phyloP scores from a whole-genome alignment of 1,140 invertebrate genomes.

The Lordiphosa clarofinis region DNA sequence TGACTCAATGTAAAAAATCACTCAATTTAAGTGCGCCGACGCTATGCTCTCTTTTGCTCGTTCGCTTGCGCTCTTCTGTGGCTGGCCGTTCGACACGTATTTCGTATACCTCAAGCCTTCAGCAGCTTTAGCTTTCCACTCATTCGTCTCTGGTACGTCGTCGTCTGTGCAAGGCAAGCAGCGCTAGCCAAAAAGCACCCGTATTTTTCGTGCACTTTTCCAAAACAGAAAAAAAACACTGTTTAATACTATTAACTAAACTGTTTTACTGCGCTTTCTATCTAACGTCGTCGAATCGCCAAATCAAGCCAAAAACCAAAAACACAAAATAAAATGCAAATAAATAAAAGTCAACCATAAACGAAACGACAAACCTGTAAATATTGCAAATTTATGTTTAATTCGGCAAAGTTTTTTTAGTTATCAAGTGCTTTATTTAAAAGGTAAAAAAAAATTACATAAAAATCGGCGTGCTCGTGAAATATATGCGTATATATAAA shows the following conservation, averaged over 20 bases:
- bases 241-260: slow-evolving; percentile 43
- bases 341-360: slow-evolving; percentile 42
- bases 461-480: slow-evolving; percentile 28
- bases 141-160: slow-evolving; percentile 71
- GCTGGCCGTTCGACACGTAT: slow-evolving; percentile 13
- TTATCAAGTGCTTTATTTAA: slow-evolving; percentile 3
- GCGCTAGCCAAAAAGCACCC: slow-evolving; percentile 44
- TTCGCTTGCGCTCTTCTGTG: slow-evolving; percentile 10
- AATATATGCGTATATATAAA: slow-evolving; percentile 20
- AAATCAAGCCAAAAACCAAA: slow-evolving; percentile 20
- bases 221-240: slow-evolving; percentile 22
- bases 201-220: slow-evolving; percentile 69
- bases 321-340: slow-evolving; percentile 20
- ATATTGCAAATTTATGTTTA: slow-evolving; percentile 37
- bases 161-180: slow-evolving; percentile 53
- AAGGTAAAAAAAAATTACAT: slow-evolving; percentile 32
- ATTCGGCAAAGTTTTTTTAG: slow-evolving; percentile 20
- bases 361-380: slow-evolving; percentile 44
- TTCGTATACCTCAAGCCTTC: slow-evolving; percentile 39
- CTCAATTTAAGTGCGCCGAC: slow-evolving; percentile 32
- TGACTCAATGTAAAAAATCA: slow-evolving; percentile 17
- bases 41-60: slow-evolving; percentile 14
- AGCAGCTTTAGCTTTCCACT: slow-evolving; percentile 61
- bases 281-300: slow-evolving; percentile 26
- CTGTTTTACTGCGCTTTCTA: slow-evolving; percentile 1